Evolutionary conservation across 2,888 invertebrate species (phyloP), one percentile per base, ranked within the genome.

Genomic region (Drosophila neonasuta): DNA sequence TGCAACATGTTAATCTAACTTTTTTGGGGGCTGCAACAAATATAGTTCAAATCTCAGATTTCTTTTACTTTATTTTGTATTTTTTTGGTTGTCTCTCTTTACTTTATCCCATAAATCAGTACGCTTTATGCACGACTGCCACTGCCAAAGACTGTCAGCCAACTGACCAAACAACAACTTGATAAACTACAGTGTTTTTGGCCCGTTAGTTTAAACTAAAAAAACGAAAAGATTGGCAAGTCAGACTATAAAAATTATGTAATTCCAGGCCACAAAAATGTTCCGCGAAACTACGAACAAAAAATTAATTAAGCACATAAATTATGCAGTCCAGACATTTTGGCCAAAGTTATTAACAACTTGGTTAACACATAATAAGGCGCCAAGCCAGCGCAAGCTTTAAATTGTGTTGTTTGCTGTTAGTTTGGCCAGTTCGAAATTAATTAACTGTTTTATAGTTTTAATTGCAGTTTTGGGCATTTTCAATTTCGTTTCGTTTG

Each of bases 281-380:
- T 75, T 71, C 69, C 73, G 64, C 63, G 52, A 71, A 76, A 68
- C 50, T 52, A 41, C 20, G 24, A 24, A 62, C 59, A 54, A 63
- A 62, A 72, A 70, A 79, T 73, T 86, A 84, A 82, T 82, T 79
- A 82, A 86, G 61, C 74, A 71, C 79, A 86, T 84, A 81, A 82
- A 86, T 81, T 86, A 82, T 86, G 82, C 85, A 69, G 75, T 30
- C 30, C 66, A 65, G 48, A 50, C 20, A 6, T 6, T 24, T 44
- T 49, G 52, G 50, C 39, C 52, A 59, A 69, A 71, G 59, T 83
- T 79, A 80, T 79, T 82, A 86, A 74, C 72, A 84, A 74, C 71
- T 79, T 84, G 81, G 81, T 77, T 79, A 80, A 77, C 79, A 84
- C 76, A 83, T 76, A 65, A 62, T 54, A 64, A 83, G 76, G 65